These are phyloP conservation scores for Ctena decussata DNA, from an alignment of 2,888 invertebrate species.

Conservation along the genomic window DNA sequence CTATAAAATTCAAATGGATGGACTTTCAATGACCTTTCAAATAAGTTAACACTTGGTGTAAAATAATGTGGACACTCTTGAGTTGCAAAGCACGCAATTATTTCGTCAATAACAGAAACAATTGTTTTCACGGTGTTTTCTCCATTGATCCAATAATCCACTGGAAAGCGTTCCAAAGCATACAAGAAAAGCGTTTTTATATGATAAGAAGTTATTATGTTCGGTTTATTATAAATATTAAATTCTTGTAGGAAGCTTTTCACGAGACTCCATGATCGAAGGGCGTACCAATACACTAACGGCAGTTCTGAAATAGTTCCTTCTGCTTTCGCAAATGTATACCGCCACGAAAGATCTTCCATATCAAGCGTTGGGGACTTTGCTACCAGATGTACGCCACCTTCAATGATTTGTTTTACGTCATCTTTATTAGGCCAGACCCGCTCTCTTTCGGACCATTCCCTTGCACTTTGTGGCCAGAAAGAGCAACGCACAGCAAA, in stretches of 20 bases:
- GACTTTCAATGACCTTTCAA: neutral
- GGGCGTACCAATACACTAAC: neutral
- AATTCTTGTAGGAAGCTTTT: neutral
- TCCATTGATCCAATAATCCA: neutral
- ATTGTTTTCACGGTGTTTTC: neutral
- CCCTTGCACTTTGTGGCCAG: neutral
- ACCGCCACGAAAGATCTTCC: neutral
- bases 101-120: neutral
- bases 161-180: neutral
- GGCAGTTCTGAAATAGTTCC: neutral
- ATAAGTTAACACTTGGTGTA: neutral
- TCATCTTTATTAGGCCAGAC: neutral
- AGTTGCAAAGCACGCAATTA: neutral
- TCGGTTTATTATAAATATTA: neutral
- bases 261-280: neutral
- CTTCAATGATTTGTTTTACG: neutral
- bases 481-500: neutral
- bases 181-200: neutral
- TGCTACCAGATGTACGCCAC: neutral
- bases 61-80: conserved; percentile 2
- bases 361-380: neutral
- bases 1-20: neutral
- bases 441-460: neutral
- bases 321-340: neutral
- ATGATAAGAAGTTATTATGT: neutral